Conservation (phyloP, 2,888 invertebrate genomes). For the Drosophila merina region DNA sequence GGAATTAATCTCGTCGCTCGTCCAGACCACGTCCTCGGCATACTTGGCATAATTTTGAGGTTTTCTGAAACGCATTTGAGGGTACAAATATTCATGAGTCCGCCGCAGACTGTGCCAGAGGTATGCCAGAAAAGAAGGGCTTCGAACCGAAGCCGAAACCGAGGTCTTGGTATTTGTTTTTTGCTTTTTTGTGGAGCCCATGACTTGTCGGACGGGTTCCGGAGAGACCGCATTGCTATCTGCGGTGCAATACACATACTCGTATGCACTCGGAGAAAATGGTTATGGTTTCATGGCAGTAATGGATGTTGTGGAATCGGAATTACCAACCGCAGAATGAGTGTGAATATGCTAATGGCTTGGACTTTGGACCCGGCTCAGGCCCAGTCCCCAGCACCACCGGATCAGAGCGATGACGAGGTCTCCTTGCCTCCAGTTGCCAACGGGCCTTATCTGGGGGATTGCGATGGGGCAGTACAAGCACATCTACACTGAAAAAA, state of each 20-base stretch:
- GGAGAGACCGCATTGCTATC: slow-evolving; percentile 24
- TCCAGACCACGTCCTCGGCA: slow-evolving; percentile 1
- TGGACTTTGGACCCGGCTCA: slow-evolving; percentile 24
- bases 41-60: slow-evolving; percentile 42
- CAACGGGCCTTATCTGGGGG: slow-evolving; percentile 30
- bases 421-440: slow-evolving; percentile 4
- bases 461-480: neutral
- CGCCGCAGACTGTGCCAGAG: neutral
- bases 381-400: neutral
- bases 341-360: slow-evolving; percentile 16
- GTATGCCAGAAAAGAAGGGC: slow-evolving; percentile 29
- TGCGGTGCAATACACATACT: slow-evolving; percentile 3
- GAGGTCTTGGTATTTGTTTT: slow-evolving; percentile 9
- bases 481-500: neutral
- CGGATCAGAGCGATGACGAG: slow-evolving; percentile 20
- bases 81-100: slow-evolving; percentile 30
- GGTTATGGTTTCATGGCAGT: too few species aligned
- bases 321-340: slow-evolving; percentile 21
- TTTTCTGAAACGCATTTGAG: slow-evolving; percentile 24
- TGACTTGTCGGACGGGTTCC: slow-evolving; percentile 29
- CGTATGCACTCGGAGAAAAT: slow-evolving; percentile 1
- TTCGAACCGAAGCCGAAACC: slow-evolving; percentile 1
- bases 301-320: slow-evolving; percentile 1
- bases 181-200: slow-evolving; percentile 10
- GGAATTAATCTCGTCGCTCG: slow-evolving; percentile 24